phyloP scores from a whole-genome alignment of 2,797 vertebrate species.

The Trachops cirrhosus region DNA sequence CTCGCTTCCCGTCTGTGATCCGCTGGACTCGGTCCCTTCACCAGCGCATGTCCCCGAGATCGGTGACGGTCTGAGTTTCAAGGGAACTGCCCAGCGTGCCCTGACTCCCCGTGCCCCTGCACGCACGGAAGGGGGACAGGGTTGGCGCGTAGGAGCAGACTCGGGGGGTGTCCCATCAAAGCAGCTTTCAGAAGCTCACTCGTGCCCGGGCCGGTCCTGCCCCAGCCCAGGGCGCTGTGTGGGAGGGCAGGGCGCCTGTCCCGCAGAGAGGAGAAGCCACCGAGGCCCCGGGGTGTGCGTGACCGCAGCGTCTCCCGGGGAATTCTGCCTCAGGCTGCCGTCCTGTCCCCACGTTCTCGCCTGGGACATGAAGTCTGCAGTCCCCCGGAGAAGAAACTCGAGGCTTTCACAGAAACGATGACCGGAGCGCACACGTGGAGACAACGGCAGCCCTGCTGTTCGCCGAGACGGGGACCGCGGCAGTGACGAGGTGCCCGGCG shows the following conservation, averaged over 20 bases:
- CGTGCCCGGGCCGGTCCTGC: rapidly evolving
- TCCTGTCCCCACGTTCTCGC: neutral
- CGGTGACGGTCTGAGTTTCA: too few species aligned
- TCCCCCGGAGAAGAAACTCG: rapidly evolving
- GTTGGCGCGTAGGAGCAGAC: rapidly evolving
- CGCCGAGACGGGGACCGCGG: neutral
- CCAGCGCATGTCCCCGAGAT: rapidly evolving
- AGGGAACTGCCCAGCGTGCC: rapidly evolving
- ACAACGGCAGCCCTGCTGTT: rapidly evolving
- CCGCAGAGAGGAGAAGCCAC: too few species aligned
- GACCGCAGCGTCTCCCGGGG: neutral
- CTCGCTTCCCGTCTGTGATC: neutral
- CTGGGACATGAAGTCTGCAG: neutral
- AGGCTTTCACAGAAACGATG: rapidly evolving
- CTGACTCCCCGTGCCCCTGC: too few species aligned
- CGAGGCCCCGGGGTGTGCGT: neutral
- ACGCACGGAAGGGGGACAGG: rapidly evolving
- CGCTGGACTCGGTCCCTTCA: neutral
- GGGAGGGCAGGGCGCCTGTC: rapidly evolving
- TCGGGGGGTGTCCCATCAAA: neutral
- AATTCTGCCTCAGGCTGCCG: rapidly evolving
- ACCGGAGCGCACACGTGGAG: rapidly evolving
- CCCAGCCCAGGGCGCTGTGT: rapidly evolving
- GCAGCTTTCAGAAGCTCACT: neutral
- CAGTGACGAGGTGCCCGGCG: neutral